phyloP scores from a whole-genome alignment of 2,888 invertebrate species.

The Apotomis betuletana region DNA sequence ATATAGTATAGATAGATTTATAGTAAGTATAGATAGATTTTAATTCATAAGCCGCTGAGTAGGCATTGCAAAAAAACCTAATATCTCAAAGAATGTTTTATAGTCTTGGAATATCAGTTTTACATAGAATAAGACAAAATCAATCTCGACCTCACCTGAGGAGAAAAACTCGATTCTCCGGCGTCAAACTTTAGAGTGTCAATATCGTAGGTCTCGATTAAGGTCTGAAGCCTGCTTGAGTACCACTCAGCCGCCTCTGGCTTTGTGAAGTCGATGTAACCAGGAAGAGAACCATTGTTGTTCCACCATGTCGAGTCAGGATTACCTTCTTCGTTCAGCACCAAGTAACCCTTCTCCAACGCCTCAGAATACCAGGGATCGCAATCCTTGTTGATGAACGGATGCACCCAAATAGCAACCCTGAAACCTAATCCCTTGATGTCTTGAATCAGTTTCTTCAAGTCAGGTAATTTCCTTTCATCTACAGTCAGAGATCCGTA shows the following conservation, averaged over 20 bases:
- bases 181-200: conserved; percentile 93
- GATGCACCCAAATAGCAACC: conserved; percentile 93
- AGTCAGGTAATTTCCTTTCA: conserved; percentile 86
- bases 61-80: too few species aligned
- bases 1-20: too few species aligned
- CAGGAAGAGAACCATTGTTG: conserved; percentile 79
- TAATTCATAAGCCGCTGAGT: too few species aligned
- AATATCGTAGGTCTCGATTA: conserved; percentile 86
- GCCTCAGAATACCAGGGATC: conserved; percentile 84
- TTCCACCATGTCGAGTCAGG: conserved; percentile 82
- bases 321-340: conserved; percentile 77
- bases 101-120: too few species aligned
- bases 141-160: conserved; percentile 69
- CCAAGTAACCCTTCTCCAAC: conserved; percentile 80
- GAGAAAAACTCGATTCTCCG: conserved; percentile 88
- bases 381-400: conserved; percentile 91
- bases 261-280: conserved; percentile 89
- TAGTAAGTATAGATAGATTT: too few species aligned
- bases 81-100: too few species aligned
- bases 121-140: too few species aligned
- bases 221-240: conserved; percentile 69
- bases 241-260: conserved; percentile 86
- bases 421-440: conserved; percentile 88
- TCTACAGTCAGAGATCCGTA: conserved; percentile 92
- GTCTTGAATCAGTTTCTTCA: conserved; percentile 83